phyloP scores from a whole-genome alignment of 92 coral and sea anemone genomes.

The Paramuricea clavata region DNA sequence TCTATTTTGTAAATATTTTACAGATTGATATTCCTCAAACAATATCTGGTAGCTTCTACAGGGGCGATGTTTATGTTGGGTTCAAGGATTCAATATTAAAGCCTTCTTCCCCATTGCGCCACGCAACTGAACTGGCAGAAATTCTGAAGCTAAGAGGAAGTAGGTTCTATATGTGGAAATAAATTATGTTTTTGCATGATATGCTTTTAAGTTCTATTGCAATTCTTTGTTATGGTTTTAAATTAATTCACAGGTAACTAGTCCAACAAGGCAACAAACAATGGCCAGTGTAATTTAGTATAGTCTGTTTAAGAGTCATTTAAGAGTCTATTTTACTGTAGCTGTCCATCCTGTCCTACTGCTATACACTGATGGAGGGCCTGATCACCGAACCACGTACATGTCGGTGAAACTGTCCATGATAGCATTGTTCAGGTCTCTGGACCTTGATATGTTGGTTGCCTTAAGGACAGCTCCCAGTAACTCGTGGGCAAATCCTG shows the following conservation, averaged over 20 bases:
- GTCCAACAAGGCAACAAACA: too few relatives aligned
- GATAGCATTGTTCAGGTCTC: constrained; percentile 29
- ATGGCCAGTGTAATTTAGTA: background rate
- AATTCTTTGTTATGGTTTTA: background rate
- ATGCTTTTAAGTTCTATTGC: background rate
- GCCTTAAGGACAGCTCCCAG: constrained; percentile 56
- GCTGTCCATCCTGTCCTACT: constrained; percentile 38
- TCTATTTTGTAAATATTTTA: background rate
- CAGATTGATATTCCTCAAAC: constrained; percentile 17
- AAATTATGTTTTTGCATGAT: too few relatives aligned
- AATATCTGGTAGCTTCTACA: constrained; percentile 45
- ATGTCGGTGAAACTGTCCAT: too few relatives aligned
- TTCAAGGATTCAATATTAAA: constrained; percentile 14
- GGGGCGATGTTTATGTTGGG: constrained; percentile 40
- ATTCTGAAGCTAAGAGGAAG: constrained; percentile 7
- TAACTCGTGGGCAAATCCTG: constrained; percentile 64
- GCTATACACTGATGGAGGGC: constrained; percentile 61
- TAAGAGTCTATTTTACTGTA: background rate
- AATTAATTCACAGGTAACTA: background rate
- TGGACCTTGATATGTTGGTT: constrained; percentile 48
- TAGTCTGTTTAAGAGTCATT: background rate
- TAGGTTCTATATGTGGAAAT: background rate
- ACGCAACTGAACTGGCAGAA: constrained; percentile 22
- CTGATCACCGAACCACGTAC: constrained; percentile 52
- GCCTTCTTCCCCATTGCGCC: constrained; percentile 18